These are phyloP conservation scores for Apostichopus leukothele DNA, from an alignment of 53 echinoderm and acorn worm genomes.

Conservation along the genomic window DNA sequence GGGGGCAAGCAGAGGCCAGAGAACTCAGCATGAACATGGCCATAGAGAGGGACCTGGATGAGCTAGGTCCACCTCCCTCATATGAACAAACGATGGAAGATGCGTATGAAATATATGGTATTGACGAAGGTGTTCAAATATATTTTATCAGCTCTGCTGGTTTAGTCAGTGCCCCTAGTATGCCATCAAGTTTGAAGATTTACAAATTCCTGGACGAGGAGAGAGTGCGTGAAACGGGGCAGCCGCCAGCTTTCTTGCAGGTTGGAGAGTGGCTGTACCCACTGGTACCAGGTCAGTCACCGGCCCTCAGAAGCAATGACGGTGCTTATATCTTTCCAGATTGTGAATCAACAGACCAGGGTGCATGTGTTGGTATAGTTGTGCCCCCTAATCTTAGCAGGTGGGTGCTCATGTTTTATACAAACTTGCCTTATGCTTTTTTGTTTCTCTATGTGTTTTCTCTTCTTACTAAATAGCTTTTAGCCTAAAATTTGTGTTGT, in stretches of 20 bases:
- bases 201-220: constrained; percentile 71
- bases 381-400: constrained; percentile 75
- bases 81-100: constrained; percentile 81
- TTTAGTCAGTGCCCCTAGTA: constrained; percentile 85
- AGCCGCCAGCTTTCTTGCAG: constrained; percentile 95
- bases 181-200: constrained; percentile 73
- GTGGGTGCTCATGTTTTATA: constrained; percentile 40
- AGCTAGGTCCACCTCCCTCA: constrained; percentile 68
- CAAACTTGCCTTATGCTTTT: too few relatives aligned
- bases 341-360: constrained; percentile 68
- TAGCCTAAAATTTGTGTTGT: too few relatives aligned
- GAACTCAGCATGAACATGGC: constrained; percentile 64
- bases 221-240: constrained; percentile 52
- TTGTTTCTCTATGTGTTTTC: too few relatives aligned
- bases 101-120: constrained; percentile 73
- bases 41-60: constrained; percentile 59
- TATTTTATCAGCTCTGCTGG: constrained; percentile 91
- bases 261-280: constrained; percentile 97
- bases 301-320: constrained; percentile 77
- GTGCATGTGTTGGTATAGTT: constrained; percentile 85
- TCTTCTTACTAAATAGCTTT: too few relatives aligned
- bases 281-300: constrained; percentile 78
- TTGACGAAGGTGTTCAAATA: constrained; percentile 82
- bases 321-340: constrained; percentile 92
- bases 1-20: constrained; percentile 7